Evolutionary conservation across 2,113 vertebrate species (phyloP), one percentile per base, ranked within the genome.

Genomic region (Delphinapterus leucas): DNA sequence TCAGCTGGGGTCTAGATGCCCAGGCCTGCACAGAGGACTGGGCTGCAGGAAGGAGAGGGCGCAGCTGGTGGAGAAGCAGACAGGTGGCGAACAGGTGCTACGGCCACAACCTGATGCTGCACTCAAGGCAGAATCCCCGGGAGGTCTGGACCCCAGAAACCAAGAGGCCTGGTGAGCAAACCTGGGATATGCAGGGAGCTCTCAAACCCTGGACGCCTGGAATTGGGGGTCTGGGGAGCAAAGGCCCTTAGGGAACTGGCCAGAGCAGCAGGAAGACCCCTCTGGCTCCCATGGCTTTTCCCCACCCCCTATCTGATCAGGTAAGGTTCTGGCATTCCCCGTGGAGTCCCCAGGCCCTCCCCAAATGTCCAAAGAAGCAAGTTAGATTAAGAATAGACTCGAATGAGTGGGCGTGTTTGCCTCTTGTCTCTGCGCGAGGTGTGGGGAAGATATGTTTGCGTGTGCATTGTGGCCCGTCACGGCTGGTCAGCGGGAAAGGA

Each of bases 21-120:
- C 49, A 21, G 74, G 47, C 31, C 93, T 12, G 9, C 0, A 4
- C 38, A 55, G 26, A 85, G 53, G 31, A 60, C 70, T 38, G 79
- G 49, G 53, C 11, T 80, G 87, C 83, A 88, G 92, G 36, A 36
- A 74, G 76, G 74, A 80, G 79, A 14, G 1, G 12, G 41, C 41
- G 26, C 86, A 71, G 41, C 97, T 96, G 87, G 93, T 74, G 74
- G 60, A 77, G 80, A 95, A 36, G 67, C 81, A 88, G 92, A 83
- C 96, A 97, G 97, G 96, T 96, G 96, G 87, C 92, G 85, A 65
- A 88, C 96, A 97, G 97, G 96, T 97, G 93, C 55, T 65, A 9
- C 8, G 74, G 79, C 84, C 53, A 5, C 61, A n/a, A 31, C 49
- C 33, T 38, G 76, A 65, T 79, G 87, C 84, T 14, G 26, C 67